These are phyloP conservation scores for Scomber scombrus DNA, from an alignment of 2,113 vertebrate genomes.

Conservation along the genomic window DNA sequence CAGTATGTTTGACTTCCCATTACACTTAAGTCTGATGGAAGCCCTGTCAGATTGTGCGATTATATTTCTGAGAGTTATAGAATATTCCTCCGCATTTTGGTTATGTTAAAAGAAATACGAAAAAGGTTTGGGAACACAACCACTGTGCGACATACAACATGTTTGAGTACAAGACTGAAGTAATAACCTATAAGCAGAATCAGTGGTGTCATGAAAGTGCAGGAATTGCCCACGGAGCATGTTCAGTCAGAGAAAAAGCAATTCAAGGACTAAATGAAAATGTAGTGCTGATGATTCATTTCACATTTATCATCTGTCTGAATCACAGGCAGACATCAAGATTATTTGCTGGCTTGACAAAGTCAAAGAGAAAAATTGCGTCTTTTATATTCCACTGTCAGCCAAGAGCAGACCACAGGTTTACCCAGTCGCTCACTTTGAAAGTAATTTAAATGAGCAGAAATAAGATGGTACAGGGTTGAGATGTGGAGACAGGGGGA, in stretches of 20 bases:
- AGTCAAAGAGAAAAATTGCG: constrained; percentile 50
- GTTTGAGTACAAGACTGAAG: constrained; percentile 7
- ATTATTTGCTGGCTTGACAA: constrained; percentile 43
- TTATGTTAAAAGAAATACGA: too few relatives aligned
- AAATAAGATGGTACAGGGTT: constrained; percentile 29
- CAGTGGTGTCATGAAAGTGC: constrained; percentile 16
- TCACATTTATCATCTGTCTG: constrained; percentile 53
- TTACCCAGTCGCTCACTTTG: constrained; percentile 11
- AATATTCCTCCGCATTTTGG: neutral
- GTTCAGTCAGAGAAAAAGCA: constrained; percentile 22
- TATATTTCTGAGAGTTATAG: neutral
- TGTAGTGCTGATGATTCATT: constrained; percentile 46
- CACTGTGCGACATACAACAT: neutral
- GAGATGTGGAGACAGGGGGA: neutral
- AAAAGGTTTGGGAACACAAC: neutral
- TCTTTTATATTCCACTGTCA: constrained; percentile 63
- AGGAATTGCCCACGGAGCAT: constrained; percentile 7
- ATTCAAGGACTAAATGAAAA: constrained; percentile 57
- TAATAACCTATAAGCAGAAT: constrained; percentile 30
- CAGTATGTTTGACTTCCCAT: neutral
- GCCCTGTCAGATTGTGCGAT: neutral
- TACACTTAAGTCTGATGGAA: neutral
- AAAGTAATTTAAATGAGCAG: constrained; percentile 58
- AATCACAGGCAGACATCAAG: constrained; percentile 42
- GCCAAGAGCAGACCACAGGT: constrained; percentile 35